These are phyloP conservation scores for Hypsibius dujardini DNA, from an alignment of 1,140 invertebrate species.

Conservation along the genomic window DNA sequence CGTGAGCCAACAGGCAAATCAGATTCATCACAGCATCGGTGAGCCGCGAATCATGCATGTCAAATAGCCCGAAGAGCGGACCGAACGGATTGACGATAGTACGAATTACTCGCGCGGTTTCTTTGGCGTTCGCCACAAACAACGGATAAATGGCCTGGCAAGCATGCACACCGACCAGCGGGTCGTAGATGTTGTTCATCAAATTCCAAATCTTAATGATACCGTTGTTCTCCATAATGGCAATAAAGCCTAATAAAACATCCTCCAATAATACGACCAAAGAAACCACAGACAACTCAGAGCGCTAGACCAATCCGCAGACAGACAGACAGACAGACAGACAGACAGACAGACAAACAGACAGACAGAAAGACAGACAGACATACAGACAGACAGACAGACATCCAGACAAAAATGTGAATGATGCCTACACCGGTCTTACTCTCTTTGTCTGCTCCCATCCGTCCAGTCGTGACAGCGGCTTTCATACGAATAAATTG, in stretches of 20 bases:
- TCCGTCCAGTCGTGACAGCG: constrained; percentile 2
- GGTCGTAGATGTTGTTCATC: constrained; percentile 1
- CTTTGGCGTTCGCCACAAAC: neutral
- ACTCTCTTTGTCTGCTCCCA: constrained; percentile 9
- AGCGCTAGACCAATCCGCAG: too few species aligned
- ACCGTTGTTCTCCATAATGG: neutral
- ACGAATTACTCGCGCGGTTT: neutral
- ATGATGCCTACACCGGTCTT: neutral
- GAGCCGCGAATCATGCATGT: neutral
- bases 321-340: too few species aligned
- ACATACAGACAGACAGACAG: too few species aligned
- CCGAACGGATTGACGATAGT: constrained; percentile 9
- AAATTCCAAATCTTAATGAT: constrained; percentile 3
- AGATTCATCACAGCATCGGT: neutral
- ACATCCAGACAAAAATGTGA: neutral
- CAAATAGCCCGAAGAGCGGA: neutral
- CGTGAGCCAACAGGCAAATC: neutral
- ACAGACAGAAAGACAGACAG: too few species aligned
- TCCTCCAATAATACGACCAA: neutral
- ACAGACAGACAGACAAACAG: too few species aligned
- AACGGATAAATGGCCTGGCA: constrained; percentile 8
- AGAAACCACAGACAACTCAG: too few species aligned
- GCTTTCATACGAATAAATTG: neutral
- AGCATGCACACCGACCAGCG: neutral
- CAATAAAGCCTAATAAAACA: neutral